These are phyloP conservation scores for Myrmecobius fasciatus DNA, from an alignment of 2,113 vertebrate genomes.

Conservation along the genomic window DNA sequence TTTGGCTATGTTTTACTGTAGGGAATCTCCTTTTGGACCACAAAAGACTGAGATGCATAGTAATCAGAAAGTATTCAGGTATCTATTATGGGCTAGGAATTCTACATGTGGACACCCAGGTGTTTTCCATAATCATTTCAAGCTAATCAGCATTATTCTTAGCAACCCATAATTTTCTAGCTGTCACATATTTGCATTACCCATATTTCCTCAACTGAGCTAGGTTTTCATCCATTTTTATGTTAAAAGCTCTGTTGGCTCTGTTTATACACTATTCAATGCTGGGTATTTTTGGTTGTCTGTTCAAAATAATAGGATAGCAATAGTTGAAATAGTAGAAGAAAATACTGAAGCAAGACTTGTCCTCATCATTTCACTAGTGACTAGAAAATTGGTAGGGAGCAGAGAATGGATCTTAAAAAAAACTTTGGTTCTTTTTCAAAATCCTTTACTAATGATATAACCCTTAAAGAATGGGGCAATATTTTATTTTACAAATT, in stretches of 20 bases:
- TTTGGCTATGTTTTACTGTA: neutral
- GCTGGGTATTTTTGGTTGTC: neutral
- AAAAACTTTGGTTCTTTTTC: neutral
- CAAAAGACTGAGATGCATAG: neutral
- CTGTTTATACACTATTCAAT: neutral
- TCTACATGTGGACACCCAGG: neutral
- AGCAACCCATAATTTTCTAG: neutral
- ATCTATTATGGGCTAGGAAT: neutral
- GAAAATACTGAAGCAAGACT: neutral
- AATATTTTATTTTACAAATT: neutral
- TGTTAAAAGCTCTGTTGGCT: neutral
- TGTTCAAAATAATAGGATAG: neutral
- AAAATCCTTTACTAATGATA: neutral
- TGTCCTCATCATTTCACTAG: neutral
- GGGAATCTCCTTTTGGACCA: neutral
- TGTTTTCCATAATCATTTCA: neutral
- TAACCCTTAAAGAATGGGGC: neutral
- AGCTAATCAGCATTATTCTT: neutral
- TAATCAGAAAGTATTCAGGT: neutral
- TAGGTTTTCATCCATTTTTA: neutral
- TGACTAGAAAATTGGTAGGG: neutral
- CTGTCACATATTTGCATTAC: neutral
- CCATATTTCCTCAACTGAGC: neutral
- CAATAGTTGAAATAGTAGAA: neutral
- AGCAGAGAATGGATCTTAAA: neutral